These are phyloP conservation scores for Drosophila obscura DNA, from an alignment of 1,140 invertebrate genomes.

Conservation along the genomic window DNA sequence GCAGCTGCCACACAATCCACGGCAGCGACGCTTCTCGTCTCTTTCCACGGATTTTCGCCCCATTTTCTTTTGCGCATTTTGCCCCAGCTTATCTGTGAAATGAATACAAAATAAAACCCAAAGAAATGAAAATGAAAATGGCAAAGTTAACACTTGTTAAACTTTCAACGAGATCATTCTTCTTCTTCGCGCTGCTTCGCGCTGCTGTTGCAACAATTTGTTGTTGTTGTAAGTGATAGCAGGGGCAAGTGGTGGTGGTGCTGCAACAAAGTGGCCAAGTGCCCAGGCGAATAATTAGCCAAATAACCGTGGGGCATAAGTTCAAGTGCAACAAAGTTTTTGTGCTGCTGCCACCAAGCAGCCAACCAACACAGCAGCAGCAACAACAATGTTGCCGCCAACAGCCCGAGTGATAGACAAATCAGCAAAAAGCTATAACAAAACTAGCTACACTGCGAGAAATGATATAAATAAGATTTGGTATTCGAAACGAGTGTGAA, in stretches of 20 bases:
- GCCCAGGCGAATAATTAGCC: slow-evolving; percentile 79
- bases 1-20: slow-evolving; percentile 61
- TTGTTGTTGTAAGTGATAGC: slow-evolving; percentile 67
- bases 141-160: slow-evolving; percentile 82
- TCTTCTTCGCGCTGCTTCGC: no score
- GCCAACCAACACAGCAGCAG: background rate
- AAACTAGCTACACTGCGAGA: background rate
- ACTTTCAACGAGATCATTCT: slow-evolving; percentile 69
- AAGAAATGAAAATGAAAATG: slow-evolving; percentile 76
- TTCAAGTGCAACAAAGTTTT: slow-evolving; percentile 79
- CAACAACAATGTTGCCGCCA: slow-evolving; percentile 61
- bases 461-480: background rate
- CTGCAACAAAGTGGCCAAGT: slow-evolving; percentile 77
- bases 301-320: slow-evolving; percentile 79
- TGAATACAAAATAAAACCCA: slow-evolving; percentile 65
- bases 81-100: slow-evolving; percentile 70
- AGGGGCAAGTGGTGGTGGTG: background rate
- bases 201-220: slow-evolving; percentile 40
- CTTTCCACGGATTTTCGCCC: background rate
- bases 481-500: no score
- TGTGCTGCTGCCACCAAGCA: slow-evolving; percentile 10
- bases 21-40: background rate
- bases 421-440: slow-evolving; percentile 20
- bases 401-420: slow-evolving; percentile 54
- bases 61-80: slow-evolving; percentile 60